Evolutionary conservation across 2,888 invertebrate genomes (phyloP).

Genomic region (Hesperia comma): DNA sequence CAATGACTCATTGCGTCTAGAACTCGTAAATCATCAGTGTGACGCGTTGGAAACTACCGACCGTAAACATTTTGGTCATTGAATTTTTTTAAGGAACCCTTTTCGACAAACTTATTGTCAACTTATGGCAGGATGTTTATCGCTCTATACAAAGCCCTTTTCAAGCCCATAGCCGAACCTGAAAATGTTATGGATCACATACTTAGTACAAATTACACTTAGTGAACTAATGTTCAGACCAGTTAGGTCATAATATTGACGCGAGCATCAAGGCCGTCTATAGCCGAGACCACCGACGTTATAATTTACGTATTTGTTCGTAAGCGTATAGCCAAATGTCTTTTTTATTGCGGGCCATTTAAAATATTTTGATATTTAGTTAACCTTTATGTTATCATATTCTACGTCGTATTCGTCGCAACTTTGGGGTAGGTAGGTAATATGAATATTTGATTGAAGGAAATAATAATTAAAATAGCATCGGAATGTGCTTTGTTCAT

Average conservation of each 20-base stretch:
- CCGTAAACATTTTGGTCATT: constrained; percentile 41
- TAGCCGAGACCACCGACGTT: constrained; percentile 23
- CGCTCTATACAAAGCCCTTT: constrained; percentile 10
- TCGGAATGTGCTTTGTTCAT: neutral
- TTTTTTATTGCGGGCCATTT: neutral
- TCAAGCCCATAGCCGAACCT: neutral
- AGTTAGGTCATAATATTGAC: constrained; percentile 40
- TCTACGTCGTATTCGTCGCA: neutral
- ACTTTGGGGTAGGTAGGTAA: neutral
- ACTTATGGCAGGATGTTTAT: constrained; percentile 7
- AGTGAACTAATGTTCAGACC: constrained; percentile 32
- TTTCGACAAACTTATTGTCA: constrained; percentile 10
- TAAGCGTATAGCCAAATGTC: constrained; percentile 7
- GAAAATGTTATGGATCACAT: constrained; percentile 19
- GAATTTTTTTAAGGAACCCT: constrained; percentile 18
- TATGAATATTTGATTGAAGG: too few species aligned
- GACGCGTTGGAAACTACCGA: constrained; percentile 26
- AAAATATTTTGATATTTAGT: neutral
- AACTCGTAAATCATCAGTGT: constrained; percentile 25
- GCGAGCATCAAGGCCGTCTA: constrained; percentile 40
- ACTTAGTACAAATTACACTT: constrained; percentile 26
- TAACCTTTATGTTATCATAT: neutral
- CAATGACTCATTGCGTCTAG: constrained; percentile 27
- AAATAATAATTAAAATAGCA: neutral
- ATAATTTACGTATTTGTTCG: neutral